Evolutionary conservation across 2,888 invertebrate genomes (phyloP), one percentile per base, ranked within the genome.

Genomic region (Tachina grossa): DNA sequence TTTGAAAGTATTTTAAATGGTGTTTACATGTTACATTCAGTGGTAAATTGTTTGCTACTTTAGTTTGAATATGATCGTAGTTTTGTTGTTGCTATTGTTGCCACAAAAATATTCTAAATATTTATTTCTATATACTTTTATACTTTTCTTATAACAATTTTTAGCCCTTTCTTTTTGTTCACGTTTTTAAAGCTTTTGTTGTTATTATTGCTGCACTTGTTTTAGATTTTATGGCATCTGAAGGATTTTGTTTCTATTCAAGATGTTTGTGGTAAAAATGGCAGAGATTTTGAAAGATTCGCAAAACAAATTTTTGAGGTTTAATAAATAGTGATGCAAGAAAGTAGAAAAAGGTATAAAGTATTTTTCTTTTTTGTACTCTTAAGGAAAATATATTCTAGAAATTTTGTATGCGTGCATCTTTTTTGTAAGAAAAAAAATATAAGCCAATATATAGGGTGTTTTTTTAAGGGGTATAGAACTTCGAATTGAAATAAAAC

Each of bases 1-100:
- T 84, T 86, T 75, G 79, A 87, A 90, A 89, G 89, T 90, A 90
- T 81, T 72, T 90, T 90, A 89, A 91, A 91, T 90, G 89, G 88
- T 89, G 89, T 90, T 90, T 90, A 90, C 90, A 90, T 90, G 90
- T 90, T 49, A 69, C 53, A 66, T 76, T 82, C 87, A 82, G 82
- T 78, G 78, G 74, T 22, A 75, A 74, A 77, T 63, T 63, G 78
- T 63, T 57, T 78, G 87, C 81, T 88, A 88, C 84, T 88, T 75
- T 45, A 59, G 65, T 82, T 81, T 75, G 19, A 47, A 39, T 55
- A 55, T 9, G n/a, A 41, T 39, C 19, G 1, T 59, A n/a, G 8
- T 11, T 69, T 61, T 19, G 9, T 11, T 69, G 66, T 51, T 47
- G 57, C n/a, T 61, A 13, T 74, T 68, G 16, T 63, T 14, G 63